Base-by-base conservation (phyloP, 1,140 invertebrate species). In the Drosophila tsacasi region DNA sequence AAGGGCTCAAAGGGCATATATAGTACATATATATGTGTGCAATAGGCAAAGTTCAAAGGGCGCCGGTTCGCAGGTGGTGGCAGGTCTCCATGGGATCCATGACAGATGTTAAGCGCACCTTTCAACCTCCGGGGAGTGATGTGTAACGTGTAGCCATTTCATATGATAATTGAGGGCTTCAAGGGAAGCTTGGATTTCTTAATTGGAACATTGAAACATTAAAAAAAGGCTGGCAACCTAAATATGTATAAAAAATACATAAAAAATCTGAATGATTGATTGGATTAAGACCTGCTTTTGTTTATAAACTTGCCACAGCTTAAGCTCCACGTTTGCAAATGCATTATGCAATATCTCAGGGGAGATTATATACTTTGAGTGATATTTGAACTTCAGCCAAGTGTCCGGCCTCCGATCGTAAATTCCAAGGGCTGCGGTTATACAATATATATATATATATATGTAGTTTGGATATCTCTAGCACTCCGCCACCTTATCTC, bases 1-100 rank as follows among this genome's bases (percentile, higher is more conserved):
- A 57, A 25, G 47, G 55, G 55, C 77, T 79, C 84, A 87, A 87
- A 87, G 84, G 66, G 84, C 84, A 89, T 17, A 37, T 0, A 25
- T 9, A n/a, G 2, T 5, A 23, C n/a, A 0, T 9, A 21, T 46
- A 5, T 19, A 8, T 32, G 27, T 87, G 75, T 58, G 49, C 55
- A 73, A 87, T 83, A 23, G 35, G 66, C 9, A 37, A 59, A 50
- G 68, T 49, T 72, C 64, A 72, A 77, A 73, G 61, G 44, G 42
- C 40, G 44, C 65, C 49, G 27, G 25, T 30, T 25, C 15, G 49
- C 49, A 52, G 32, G 42, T 58, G 40, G 42, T n/a, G 21, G 44
- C 23, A 37, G 32, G 64, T 39, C 63, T 42, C 37, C 64, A 19
- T 73, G 71, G 71, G 55, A 74, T 60, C 46, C 68, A 32, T 30